Conservation (phyloP, 2,888 invertebrate species). For the Hypena proboscidalis region DNA sequence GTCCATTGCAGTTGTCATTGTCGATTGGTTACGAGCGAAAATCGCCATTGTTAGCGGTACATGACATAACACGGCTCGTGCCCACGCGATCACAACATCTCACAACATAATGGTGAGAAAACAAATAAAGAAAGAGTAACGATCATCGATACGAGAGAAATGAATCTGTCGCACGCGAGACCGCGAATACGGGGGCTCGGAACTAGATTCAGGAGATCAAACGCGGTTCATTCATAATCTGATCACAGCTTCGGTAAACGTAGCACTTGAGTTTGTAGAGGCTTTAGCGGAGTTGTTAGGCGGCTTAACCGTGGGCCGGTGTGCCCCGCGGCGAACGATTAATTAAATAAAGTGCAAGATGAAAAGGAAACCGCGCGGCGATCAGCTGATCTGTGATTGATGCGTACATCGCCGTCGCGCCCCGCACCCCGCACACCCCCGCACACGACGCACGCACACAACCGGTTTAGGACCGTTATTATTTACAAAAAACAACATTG, state of each 20-base stretch:
- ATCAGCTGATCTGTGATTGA: conserved; percentile 81
- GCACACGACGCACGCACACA: conserved; percentile 58
- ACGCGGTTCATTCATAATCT: conserved; percentile 69
- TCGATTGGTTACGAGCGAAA: conserved; percentile 63
- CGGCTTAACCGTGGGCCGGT: conserved; percentile 36
- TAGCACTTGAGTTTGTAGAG: conserved; percentile 51
- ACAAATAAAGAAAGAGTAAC: conserved; percentile 56
- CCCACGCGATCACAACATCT: conserved; percentile 53
- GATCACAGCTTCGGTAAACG: conserved; percentile 57
- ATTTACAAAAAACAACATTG: conserved; percentile 52
- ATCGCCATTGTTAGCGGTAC: conserved; percentile 63
- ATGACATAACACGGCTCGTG: conserved; percentile 67
- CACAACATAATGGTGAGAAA: conserved; percentile 52
- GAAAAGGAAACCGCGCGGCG: conserved; percentile 74
- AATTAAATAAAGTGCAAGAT: conserved; percentile 77
- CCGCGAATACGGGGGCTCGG: conserved; percentile 41
- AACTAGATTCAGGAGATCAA: conserved; percentile 57
- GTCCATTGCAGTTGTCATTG: conserved; percentile 67
- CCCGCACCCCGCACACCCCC: conserved; percentile 61
- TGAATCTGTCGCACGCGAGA: conserved; percentile 40
- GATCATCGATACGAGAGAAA: conserved; percentile 47
- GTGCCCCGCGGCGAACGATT: conserved; percentile 69
- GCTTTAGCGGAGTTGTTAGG: conserved; percentile 58
- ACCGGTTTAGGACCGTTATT: conserved; percentile 71
- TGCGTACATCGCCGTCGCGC: conserved; percentile 59